phyloP scores from a whole-genome alignment of 1,140 invertebrate genomes.

The Heliconius nattereri region DNA sequence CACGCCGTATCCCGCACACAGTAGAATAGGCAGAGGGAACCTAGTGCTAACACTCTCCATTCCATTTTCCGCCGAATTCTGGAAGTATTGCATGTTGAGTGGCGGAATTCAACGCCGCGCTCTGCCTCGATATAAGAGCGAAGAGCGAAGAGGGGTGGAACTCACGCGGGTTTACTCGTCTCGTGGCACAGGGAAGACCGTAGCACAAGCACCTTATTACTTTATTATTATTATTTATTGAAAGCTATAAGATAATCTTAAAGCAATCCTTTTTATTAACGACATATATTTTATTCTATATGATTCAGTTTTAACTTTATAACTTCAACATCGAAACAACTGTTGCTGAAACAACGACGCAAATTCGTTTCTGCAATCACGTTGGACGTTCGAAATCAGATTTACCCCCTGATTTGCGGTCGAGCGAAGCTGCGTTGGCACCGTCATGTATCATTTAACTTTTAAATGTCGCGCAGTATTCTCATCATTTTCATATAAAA shows the following conservation, averaged over 20 bases:
- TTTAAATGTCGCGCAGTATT: conserved; percentile 10
- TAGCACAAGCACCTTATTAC: too few species aligned
- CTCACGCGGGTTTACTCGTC: too few species aligned
- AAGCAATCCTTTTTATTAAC: neutral
- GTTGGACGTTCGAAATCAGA: conserved; percentile 65
- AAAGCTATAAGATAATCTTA: neutral
- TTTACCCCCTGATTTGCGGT: conserved; percentile 73
- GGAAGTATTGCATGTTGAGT: too few species aligned
- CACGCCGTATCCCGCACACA: too few species aligned
- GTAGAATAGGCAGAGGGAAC: too few species aligned
- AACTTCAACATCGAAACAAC: neutral
- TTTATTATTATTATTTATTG: conserved; percentile 10
- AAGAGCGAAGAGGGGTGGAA: too few species aligned
- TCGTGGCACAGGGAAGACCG: too few species aligned
- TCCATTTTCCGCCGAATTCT: too few species aligned
- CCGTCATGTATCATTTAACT: conserved; percentile 39
- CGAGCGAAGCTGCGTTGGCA: conserved; percentile 44
- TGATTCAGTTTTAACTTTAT: neutral
- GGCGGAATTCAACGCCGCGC: too few species aligned
- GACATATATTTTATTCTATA: neutral
- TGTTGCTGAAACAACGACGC: conserved; percentile 50
- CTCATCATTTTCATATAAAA: neutral
- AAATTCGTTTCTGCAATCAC: conserved; percentile 65
- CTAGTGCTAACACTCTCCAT: too few species aligned
- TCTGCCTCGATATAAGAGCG: too few species aligned